Conservation (phyloP, 2,113 vertebrate species). For the Pycnonotus jocosus region DNA sequence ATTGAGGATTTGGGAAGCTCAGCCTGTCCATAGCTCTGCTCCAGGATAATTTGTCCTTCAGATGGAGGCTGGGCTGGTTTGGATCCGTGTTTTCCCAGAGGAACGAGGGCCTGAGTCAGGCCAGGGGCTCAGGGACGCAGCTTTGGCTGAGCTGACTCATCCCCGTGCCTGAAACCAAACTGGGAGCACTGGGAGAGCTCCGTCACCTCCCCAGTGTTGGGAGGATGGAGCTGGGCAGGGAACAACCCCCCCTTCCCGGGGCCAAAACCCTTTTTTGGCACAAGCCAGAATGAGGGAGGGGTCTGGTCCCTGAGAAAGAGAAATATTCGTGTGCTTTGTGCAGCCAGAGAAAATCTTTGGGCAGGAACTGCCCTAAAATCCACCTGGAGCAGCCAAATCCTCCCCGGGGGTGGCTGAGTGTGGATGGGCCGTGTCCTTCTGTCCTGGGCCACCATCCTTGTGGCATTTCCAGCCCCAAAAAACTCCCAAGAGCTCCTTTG, state of each 20-base stretch:
- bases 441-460: background rate
- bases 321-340: background rate
- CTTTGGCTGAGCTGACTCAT: background rate
- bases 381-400: background rate
- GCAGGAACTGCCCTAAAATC: background rate
- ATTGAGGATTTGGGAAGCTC: background rate
- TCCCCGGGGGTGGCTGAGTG: accelerated
- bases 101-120: background rate
- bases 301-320: background rate
- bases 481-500: accelerated
- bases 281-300: background rate
- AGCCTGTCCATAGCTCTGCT: accelerated
- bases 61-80: background rate
- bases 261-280: accelerated
- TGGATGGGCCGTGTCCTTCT: accelerated
- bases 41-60: background rate
- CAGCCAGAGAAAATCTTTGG: background rate
- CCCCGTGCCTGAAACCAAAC: background rate
- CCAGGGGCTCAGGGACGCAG: background rate
- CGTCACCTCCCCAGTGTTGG: background rate
- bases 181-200: background rate
- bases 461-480: accelerated
- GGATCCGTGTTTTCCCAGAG: background rate
- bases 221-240: background rate
- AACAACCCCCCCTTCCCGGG: accelerated